Evolutionary conservation across 2,888 invertebrate species (phyloP).

Genomic region (Cheilosia variabilis): DNA sequence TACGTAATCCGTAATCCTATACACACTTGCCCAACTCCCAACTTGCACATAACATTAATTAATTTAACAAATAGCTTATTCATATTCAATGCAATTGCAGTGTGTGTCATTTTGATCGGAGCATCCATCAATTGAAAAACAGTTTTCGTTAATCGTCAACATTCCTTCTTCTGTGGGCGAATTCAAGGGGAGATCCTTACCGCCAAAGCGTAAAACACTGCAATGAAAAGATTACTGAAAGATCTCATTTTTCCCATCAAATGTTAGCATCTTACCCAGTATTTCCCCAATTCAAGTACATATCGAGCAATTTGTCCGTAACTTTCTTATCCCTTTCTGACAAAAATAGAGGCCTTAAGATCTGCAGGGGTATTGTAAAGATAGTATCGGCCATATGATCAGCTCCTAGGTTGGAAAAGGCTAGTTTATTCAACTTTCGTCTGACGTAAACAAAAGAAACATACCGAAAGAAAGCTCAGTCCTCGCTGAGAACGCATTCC

Average conservation of each 20-base stretch:
- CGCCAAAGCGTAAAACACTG: slow-evolving; percentile 26
- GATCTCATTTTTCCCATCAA: background rate
- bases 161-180: slow-evolving; percentile 3
- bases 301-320: slow-evolving; percentile 26
- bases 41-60: no score
- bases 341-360: background rate
- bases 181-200: slow-evolving; percentile 23
- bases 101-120: background rate
- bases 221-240: background rate
- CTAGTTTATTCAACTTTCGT: background rate
- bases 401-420: slow-evolving; percentile 20
- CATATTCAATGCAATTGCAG: slow-evolving; percentile 7
- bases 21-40: no score
- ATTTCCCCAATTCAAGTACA: slow-evolving; percentile 32
- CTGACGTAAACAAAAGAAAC: slow-evolving; percentile 57
- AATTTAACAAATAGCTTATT: background rate
- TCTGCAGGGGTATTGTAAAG: slow-evolving; percentile 10
- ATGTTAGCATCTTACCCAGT: slow-evolving; percentile 25
- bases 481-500: slow-evolving; percentile 84
- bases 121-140: slow-evolving; percentile 43
- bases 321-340: slow-evolving; percentile 29
- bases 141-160: slow-evolving; percentile 42
- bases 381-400: slow-evolving; percentile 46
- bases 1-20: no score
- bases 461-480: slow-evolving; percentile 85